phyloP scores from a whole-genome alignment of 2,113 vertebrate genomes.

The Prietella phreatophila region DNA sequence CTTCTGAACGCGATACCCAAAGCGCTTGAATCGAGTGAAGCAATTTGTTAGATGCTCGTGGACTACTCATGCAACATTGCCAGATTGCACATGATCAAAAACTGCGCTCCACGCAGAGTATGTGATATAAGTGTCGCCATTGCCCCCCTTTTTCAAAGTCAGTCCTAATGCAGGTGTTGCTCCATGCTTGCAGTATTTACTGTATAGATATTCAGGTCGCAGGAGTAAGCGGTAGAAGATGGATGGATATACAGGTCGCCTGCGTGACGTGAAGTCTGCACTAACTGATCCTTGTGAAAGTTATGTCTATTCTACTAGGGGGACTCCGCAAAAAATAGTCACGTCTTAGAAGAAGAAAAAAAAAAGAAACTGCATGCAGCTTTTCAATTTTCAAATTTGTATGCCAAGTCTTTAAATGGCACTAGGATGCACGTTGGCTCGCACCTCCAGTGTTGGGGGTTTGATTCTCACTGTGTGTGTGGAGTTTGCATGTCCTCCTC shows the following conservation, averaged over 20 bases:
- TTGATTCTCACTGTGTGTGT: too few species aligned
- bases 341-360: background rate
- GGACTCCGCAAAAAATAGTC: background rate
- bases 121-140: background rate
- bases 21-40: background rate
- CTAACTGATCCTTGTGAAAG: background rate
- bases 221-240: too few species aligned
- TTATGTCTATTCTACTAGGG: background rate
- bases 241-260: slow-evolving; percentile 23
- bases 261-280: background rate
- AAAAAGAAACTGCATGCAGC: background rate
- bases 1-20: background rate
- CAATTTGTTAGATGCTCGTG: background rate
- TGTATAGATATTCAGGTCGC: slow-evolving; percentile 12
- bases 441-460: too few species aligned
- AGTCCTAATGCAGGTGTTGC: slow-evolving; percentile 50
- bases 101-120: background rate
- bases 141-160: slow-evolving; percentile 51
- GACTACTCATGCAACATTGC: background rate
- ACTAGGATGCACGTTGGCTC: too few species aligned
- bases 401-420: background rate
- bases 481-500: too few species aligned
- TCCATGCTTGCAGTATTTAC: slow-evolving; percentile 44
- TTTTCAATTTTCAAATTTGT: too few species aligned
- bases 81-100: background rate